Base-by-base conservation (phyloP, 1,140 invertebrate species). In the Lepidostoma basale region DNA sequence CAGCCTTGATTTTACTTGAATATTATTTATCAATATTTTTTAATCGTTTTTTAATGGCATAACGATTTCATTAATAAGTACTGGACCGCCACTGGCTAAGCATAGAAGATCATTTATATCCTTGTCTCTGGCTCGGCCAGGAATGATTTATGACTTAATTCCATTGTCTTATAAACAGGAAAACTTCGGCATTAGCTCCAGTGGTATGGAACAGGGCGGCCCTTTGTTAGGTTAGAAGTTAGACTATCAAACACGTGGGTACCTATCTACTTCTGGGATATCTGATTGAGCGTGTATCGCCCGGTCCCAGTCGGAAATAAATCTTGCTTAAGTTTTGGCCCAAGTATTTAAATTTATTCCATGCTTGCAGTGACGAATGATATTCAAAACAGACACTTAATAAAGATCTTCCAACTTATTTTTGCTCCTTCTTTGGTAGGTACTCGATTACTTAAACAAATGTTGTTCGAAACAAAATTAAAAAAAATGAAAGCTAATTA, bases 131-230 rank as follows among this genome's bases (percentile, higher is more conserved):
- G 68, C 63, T 25, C 42, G 49, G 68, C 56, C 69, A 67, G 54
- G 28, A 30, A 71, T 71, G 69, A 71, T 71, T 67, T 58, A 71
- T 67, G 64, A 64, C 69, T 71, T 71, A 71, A 71, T 71, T 64
- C 69, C 69, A 71, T 71, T 71, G 69, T 71, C 69, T 71, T 63
- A 67, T 47, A 47, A 40, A 54, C 30, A 26, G 49, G 33, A 56
- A 42, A 65, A 65, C 68, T 70, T 70, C 65, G 60, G 52, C 65
- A 70, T 65, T 54, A 62, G 54, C 52, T 25, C 65, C 56, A 26
- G 49, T 63, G 45, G 58, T 68, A 62, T 47, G 67, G 60, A 45
- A 62, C 58, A 26, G 40, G n/a, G n/a, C 40, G 4, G 12, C 40
- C n/a, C 40, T 42, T 5, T 42, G 12, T 42, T 14, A 42, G 40